A percentile compares a stretch with the other conserved stretches of the same genome.
Conservation (phyloP, 2,888 invertebrate genomes). For the Nasonia oneida region DNA sequence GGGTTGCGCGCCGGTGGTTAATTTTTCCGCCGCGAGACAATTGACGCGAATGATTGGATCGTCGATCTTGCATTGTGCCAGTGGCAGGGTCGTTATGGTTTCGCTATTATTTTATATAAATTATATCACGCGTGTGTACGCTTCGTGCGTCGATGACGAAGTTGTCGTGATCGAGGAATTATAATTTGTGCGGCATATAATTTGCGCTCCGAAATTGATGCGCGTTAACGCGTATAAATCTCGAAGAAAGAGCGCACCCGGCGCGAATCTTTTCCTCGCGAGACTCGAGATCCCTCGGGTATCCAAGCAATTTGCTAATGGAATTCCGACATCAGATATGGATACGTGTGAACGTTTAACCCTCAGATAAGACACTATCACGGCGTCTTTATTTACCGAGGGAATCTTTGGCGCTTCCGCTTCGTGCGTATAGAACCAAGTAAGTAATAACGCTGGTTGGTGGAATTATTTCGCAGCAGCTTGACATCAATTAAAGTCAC, state of each 20-base stretch:
- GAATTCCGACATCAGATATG: slow-evolving; percentile 6
- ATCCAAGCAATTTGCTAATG: slow-evolving; percentile 11
- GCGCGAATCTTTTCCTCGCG: not conserved
- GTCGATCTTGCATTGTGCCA: not conserved
- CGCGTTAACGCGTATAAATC: not conserved
- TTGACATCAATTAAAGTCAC: not conserved
- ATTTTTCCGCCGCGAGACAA: not conserved
- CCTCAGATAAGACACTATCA: not conserved
- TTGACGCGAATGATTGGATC: not conserved
- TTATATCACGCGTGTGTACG: not conserved
- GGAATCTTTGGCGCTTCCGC: not conserved
- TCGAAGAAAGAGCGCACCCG: not conserved
- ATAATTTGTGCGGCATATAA: not conserved
- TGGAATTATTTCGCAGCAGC: not conserved
- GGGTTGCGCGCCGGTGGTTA: not conserved
- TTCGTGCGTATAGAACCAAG: too few relatives aligned
- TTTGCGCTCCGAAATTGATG: too few relatives aligned
- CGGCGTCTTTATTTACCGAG: not conserved
- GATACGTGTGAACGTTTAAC: slow-evolving; percentile 2
- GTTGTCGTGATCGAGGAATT: too few relatives aligned
- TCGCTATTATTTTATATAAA: not conserved
- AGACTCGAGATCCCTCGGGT: not conserved
- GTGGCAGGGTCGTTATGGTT: not conserved
- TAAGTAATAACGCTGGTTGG: too few relatives aligned
- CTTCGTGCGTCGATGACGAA: too few relatives aligned